Base-by-base conservation (phyloP, 2,888 invertebrate species). In the Lasioglossum leucozonium region DNA sequence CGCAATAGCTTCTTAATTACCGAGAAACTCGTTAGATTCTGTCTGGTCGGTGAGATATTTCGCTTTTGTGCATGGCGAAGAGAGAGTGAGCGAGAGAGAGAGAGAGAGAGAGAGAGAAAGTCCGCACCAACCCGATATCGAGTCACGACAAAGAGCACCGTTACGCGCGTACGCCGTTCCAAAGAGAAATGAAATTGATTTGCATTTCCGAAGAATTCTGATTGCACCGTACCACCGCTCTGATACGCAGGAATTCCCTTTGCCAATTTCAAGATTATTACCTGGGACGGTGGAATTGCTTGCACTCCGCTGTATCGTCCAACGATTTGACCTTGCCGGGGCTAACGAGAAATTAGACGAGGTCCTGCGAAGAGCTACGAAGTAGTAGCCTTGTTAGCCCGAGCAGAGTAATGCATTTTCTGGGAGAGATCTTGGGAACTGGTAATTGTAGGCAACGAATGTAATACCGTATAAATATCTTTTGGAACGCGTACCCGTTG, bases 1-100 rank as follows among this genome's bases (percentile, higher is more conserved):
- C 62, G 85, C 87, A 72, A 85, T 87, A 67, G 82, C 80, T 76
- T 77, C 85, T 86, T 87, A 87, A 88, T 88, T 87, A 77, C 76
- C 72, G 77, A 77, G 80, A 84, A 79, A 82, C 84, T 87, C 86
- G 77, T 83, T 83, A 72, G 80, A 71, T 78, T 73, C 77, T 77
- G 79, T 73, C 87, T 74, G 67, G 16, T 51, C 51, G 55, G 26
- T 30, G 62, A 47, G 78, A 79, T 85, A 87, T 87, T 87, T 87
- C 77, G 72, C 84, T 72, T 79, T 58, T 79, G 72, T 58, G 71
- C 37, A 30, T 8, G 30, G 13, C 30, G 2, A 16, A 30, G 62
- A 62, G 62, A 30, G n/a, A n/a, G n/a, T 2, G 51, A 58, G 55
- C n/a, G n/a, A 47, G 47, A 18, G 4, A 18, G 22, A n/a, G 1